Percentiles rank a stretch among this genome's conserved stretches.
Conservation (phyloP, 2,888 invertebrate genomes). For the Trichogramma dendrolimi region DNA sequence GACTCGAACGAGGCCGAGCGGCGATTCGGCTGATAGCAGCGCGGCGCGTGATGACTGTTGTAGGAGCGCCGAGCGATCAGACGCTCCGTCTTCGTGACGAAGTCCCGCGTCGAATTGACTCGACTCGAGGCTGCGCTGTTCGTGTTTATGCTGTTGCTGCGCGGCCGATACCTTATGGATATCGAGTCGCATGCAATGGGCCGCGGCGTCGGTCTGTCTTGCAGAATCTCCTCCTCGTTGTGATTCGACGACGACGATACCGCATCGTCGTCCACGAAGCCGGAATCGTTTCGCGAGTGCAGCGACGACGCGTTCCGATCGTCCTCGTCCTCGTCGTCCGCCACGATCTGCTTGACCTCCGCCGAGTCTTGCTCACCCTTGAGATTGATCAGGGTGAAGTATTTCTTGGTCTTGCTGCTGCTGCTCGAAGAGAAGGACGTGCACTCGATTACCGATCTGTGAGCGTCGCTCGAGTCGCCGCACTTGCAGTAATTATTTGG, state of each 20-base stretch:
- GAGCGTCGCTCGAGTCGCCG: slow-evolving; percentile 11
- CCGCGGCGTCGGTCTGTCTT: slow-evolving; percentile 4
- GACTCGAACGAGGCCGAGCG: slow-evolving; percentile 41
- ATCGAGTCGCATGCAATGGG: slow-evolving; percentile 18
- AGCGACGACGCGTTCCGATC: slow-evolving; percentile 19
- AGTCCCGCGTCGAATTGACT: slow-evolving; percentile 20
- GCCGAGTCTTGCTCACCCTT: slow-evolving; percentile 7
- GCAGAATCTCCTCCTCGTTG: too few relatives aligned
- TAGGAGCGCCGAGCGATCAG: slow-evolving; percentile 33
- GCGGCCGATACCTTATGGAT: slow-evolving; percentile 18
- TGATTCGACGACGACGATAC: slow-evolving; percentile 1
- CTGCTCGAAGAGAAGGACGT: slow-evolving; percentile 14
- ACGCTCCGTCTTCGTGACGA: slow-evolving; percentile 35
- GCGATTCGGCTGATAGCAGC: slow-evolving; percentile 25
- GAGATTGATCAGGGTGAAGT: slow-evolving; percentile 26
- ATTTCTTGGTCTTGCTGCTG: slow-evolving; percentile 18
- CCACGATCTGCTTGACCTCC: background rate
- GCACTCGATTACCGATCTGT: slow-evolving; percentile 16
- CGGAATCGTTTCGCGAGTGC: slow-evolving; percentile 31
- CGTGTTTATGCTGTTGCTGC: slow-evolving; percentile 5
- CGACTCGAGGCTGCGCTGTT: background rate
- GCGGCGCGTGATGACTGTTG: slow-evolving; percentile 19
- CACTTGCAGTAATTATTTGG: slow-evolving; percentile 1
- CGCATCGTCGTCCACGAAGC: slow-evolving; percentile 23
- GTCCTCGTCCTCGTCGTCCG: slow-evolving; percentile 12